phyloP scores from a whole-genome alignment of 2,113 vertebrate species.

The Platysternon megacephalum region DNA sequence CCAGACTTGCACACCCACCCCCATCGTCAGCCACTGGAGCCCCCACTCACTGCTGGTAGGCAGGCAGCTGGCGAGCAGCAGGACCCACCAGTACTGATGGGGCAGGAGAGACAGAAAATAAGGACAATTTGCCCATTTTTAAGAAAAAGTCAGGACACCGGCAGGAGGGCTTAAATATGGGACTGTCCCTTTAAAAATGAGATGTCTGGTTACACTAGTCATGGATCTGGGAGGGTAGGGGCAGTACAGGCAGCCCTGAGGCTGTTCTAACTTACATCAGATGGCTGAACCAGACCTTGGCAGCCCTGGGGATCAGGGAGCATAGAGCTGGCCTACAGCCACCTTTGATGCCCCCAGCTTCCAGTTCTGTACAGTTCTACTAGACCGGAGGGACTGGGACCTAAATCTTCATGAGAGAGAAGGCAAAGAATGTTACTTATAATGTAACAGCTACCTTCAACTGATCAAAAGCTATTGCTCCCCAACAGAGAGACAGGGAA shows the following conservation, averaged over 20 bases:
- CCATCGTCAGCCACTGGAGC: too few relatives aligned
- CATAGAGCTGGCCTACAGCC: background rate
- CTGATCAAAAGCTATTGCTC: background rate
- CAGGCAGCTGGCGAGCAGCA: too few relatives aligned
- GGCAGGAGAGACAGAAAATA: too few relatives aligned
- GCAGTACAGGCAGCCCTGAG: too few relatives aligned
- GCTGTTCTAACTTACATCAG: background rate
- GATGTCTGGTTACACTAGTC: background rate
- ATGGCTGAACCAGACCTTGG: background rate
- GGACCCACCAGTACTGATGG: too few relatives aligned
- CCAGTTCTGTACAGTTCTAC: background rate
- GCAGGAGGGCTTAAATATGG: too few relatives aligned
- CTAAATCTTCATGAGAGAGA: rapidly evolving
- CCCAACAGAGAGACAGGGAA: background rate
- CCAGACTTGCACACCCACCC: too few relatives aligned
- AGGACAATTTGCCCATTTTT: too few relatives aligned
- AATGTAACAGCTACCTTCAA: background rate
- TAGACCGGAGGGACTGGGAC: background rate
- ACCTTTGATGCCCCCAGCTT: background rate
- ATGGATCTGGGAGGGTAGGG: background rate
- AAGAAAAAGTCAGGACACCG: too few relatives aligned
- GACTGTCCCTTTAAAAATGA: too few relatives aligned
- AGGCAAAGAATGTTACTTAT: background rate
- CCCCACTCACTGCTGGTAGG: too few relatives aligned
- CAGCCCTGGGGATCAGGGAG: background rate